Evolutionary conservation across 2,888 invertebrate genomes (phyloP).

Genomic region (Platynereis dumerilii): DNA sequence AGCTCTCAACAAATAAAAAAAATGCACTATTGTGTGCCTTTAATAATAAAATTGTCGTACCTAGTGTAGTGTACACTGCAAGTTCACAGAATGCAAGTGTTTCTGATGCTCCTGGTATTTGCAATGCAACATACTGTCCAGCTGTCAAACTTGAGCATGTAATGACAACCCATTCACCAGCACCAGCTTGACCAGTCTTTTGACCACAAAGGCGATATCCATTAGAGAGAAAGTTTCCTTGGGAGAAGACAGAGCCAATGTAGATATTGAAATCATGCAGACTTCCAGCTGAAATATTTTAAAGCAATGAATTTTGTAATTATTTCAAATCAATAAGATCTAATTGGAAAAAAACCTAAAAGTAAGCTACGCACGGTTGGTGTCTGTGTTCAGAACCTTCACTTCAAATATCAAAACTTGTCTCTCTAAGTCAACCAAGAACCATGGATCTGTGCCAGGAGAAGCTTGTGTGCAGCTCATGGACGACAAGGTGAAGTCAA

Average conservation of each 20-base stretch:
- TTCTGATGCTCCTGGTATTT: background rate
- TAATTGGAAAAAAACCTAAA: no score
- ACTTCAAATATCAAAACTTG: background rate
- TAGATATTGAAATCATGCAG: conserved; percentile 6
- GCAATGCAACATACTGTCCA: background rate
- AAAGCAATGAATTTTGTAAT: background rate
- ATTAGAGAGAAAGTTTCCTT: background rate
- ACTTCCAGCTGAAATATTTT: background rate
- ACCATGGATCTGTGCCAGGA: background rate
- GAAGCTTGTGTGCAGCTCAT: background rate
- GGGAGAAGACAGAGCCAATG: background rate
- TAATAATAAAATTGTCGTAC: no score
- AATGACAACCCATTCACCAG: background rate
- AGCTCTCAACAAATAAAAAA: no score
- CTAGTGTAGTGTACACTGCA: background rate
- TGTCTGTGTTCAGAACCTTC: background rate
- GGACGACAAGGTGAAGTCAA: background rate
- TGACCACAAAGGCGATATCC: background rate
- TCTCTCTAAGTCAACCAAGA: background rate
- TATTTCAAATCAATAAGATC: background rate
- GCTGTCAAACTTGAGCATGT: background rate
- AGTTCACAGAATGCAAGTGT: conserved; percentile 1
- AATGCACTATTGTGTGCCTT: no score
- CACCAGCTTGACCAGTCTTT: background rate
- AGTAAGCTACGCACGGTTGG: no score